A percentile compares a stretch with the other conserved stretches of the same genome.
phyloP scores from a whole-genome alignment of 2,797 vertebrate species.

The Typhlichthys subterraneus region DNA sequence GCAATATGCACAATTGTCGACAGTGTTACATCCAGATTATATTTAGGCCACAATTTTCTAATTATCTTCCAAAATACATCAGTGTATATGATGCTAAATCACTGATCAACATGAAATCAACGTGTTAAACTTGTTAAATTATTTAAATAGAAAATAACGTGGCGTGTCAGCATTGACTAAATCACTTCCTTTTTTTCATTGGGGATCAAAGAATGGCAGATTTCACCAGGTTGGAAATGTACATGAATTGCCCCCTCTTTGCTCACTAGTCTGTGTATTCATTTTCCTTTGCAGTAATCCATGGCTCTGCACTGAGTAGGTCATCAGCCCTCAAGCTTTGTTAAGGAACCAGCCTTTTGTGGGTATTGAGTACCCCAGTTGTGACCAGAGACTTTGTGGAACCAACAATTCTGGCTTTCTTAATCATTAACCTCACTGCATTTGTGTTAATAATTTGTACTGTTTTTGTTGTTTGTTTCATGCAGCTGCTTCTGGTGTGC shows the following conservation, averaged over 20 bases:
- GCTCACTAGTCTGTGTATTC: constrained; percentile 80
- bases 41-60: too few relatives aligned
- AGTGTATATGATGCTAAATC: too few relatives aligned
- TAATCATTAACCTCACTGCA: constrained; percentile 57
- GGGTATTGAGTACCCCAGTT: constrained; percentile 69
- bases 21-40: too few relatives aligned
- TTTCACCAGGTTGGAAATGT: constrained; percentile 18
- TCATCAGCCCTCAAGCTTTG: constrained; percentile 81
- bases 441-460: constrained; percentile 34
- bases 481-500: constrained; percentile 50
- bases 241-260: constrained; percentile 26
- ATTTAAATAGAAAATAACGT: not conserved
- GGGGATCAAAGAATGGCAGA: constrained; percentile 10
- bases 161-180: not conserved
- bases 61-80: too few relatives aligned
- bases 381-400: constrained; percentile 72
- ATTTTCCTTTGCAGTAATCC: constrained; percentile 98
- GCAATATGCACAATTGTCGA: not conserved
- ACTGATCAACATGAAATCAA: too few relatives aligned
- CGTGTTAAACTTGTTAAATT: too few relatives aligned
- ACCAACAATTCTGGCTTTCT: constrained; percentile 62
- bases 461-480: constrained; percentile 40
- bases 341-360: constrained; percentile 83
- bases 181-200: constrained; percentile 9
- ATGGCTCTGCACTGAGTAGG: constrained; percentile 99